These are phyloP conservation scores for Drosophila kohkoa DNA, from an alignment of 1,140 invertebrate species.

Conservation along the genomic window DNA sequence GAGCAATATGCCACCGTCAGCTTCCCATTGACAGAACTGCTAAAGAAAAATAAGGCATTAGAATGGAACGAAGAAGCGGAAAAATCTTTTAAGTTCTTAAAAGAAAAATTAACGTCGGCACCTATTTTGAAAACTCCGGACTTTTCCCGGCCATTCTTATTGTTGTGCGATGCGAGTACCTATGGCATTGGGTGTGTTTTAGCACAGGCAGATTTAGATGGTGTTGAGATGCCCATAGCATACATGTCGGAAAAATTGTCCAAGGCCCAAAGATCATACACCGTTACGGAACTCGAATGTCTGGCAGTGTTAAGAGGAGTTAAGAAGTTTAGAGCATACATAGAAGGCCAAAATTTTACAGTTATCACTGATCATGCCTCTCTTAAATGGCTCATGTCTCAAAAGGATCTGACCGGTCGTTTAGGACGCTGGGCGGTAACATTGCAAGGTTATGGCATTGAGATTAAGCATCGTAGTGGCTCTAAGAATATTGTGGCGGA, in stretches of 20 bases:
- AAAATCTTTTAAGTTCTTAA: slow-evolving; percentile 16
- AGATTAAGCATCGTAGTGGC: slow-evolving; percentile 23
- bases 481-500: slow-evolving; percentile 27
- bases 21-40: slow-evolving; percentile 31
- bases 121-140: slow-evolving; percentile 27
- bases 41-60: slow-evolving; percentile 21
- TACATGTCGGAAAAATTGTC: too few relatives aligned
- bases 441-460: not conserved
- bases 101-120: slow-evolving; percentile 12
- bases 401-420: slow-evolving; percentile 31
- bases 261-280: slow-evolving; percentile 50
- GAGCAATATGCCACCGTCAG: slow-evolving; percentile 51
- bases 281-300: slow-evolving; percentile 41
- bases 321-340: slow-evolving; percentile 34
- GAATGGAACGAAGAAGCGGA: slow-evolving; percentile 16
- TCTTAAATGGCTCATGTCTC: slow-evolving; percentile 37
- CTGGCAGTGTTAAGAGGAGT: slow-evolving; percentile 35
- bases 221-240: slow-evolving; percentile 46
- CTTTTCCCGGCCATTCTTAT: slow-evolving; percentile 34
- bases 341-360: slow-evolving; percentile 33
- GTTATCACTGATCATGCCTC: slow-evolving; percentile 41
- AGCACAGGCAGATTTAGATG: slow-evolving; percentile 33
- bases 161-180: slow-evolving; percentile 47
- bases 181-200: slow-evolving; percentile 35
- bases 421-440: slow-evolving; percentile 14